A percentile compares a stretch with the other conserved stretches of the same genome.
These are phyloP conservation scores for Saturnia pavonia DNA, from an alignment of 2,888 invertebrate species.

Conservation along the genomic window DNA sequence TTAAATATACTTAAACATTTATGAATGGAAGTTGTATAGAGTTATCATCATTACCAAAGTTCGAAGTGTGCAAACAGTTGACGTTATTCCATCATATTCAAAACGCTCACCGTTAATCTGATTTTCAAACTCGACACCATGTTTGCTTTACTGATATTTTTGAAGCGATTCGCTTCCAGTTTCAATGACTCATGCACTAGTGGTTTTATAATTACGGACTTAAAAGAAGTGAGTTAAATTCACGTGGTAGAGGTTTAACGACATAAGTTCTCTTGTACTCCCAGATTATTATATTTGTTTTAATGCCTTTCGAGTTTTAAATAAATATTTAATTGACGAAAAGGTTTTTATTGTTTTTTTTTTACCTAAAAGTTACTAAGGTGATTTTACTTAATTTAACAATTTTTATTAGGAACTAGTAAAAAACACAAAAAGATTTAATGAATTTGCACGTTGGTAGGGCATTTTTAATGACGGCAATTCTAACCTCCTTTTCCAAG, in stretches of 20 bases:
- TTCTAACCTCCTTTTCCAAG: no score
- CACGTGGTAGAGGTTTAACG: constrained; percentile 10
- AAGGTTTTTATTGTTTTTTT: constrained; percentile 4
- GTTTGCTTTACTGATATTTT: constrained; percentile 17
- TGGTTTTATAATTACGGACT: constrained; percentile 13
- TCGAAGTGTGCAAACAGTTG: constrained; percentile 8
- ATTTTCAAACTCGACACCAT: constrained; percentile 15
- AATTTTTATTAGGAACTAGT: not conserved
- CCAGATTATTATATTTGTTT: not conserved
- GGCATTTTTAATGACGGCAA: no score
- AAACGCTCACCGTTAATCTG: constrained; percentile 20
- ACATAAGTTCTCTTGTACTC: not conserved
- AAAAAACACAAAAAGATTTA: no score
- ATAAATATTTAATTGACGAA: constrained; percentile 2
- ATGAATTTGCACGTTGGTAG: no score
- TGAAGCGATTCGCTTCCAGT: constrained; percentile 9
- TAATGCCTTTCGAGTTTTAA: constrained; percentile 1
- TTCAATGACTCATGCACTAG: constrained; percentile 12
- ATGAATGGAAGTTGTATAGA: not conserved
- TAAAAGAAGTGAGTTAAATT: not conserved
- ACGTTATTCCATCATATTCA: constrained; percentile 1
- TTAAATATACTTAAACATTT: not conserved
- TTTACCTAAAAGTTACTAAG: not conserved
- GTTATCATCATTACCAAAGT: not conserved
- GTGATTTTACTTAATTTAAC: not conserved